Evolutionary conservation across 2,113 vertebrate genomes (phyloP).

Genomic region (Paramormyrops kingsleyae): DNA sequence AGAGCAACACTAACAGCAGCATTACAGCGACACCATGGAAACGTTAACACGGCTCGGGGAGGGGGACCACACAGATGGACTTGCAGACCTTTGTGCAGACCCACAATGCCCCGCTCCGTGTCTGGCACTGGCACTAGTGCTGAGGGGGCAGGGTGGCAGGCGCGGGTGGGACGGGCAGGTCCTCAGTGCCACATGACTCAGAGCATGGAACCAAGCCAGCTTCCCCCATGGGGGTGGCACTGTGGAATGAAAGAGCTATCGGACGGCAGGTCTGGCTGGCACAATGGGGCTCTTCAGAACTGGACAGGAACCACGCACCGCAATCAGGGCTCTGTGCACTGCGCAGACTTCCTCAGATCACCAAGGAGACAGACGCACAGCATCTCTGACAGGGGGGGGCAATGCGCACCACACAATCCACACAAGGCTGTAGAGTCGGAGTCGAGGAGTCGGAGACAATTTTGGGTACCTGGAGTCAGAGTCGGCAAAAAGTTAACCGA

Average conservation of each 20-base stretch:
- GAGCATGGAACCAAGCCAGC: not conserved
- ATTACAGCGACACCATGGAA: slow-evolving; percentile 3
- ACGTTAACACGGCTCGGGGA: not conserved
- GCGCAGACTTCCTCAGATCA: not conserved
- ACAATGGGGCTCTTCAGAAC: slow-evolving; percentile 11
- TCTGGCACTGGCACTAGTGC: not conserved
- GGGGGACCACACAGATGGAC: not conserved
- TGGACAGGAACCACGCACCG: not conserved
- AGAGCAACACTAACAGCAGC: not conserved
- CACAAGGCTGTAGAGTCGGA: too few relatives aligned
- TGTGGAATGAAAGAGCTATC: not conserved
- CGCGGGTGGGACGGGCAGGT: not conserved
- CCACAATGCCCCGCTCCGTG: not conserved
- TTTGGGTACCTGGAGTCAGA: too few relatives aligned
- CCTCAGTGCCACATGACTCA: not conserved
- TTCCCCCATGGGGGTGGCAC: not conserved
- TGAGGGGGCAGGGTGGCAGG: not conserved
- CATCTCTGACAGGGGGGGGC: too few relatives aligned
- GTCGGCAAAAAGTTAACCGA: too few relatives aligned
- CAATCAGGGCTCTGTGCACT: not conserved
- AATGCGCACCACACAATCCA: too few relatives aligned
- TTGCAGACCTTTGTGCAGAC: not conserved
- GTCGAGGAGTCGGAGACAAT: too few relatives aligned
- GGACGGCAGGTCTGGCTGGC: not conserved
- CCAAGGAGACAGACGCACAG: not conserved